A percentile compares a stretch with the other conserved stretches of the same genome.
Evolutionary conservation across 2,113 vertebrate genomes (phyloP).

Genomic region (Entomyzon cyanotis): DNA sequence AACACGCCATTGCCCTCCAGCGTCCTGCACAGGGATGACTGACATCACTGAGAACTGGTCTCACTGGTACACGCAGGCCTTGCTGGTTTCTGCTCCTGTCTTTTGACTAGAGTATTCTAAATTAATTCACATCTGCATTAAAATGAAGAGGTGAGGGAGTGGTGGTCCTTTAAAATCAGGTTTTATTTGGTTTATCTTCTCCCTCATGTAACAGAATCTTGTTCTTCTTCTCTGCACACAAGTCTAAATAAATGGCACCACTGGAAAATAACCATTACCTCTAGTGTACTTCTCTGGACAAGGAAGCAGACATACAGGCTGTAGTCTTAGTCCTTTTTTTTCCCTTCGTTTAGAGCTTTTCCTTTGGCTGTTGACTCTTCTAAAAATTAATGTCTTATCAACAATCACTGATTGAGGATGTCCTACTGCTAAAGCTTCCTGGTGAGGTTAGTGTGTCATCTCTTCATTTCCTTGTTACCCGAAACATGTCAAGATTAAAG

Average conservation of each 20-base stretch:
- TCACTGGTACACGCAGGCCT: neutral
- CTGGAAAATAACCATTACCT: neutral
- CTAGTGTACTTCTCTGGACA: neutral
- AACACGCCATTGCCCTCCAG: neutral
- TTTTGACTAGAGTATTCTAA: neutral
- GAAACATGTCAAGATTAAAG: neutral
- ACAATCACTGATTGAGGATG: neutral
- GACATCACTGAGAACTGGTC: neutral
- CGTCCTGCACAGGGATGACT: neutral
- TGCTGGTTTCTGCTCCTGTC: neutral
- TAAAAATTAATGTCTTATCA: neutral
- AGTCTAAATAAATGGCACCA: neutral
- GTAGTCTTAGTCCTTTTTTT: neutral
- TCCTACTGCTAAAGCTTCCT: neutral
- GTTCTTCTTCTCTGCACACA: neutral
- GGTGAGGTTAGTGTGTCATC: neutral
- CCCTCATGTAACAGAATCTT: neutral
- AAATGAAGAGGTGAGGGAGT: neutral
- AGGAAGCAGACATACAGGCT: neutral
- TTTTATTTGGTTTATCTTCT: conserved; percentile 30
- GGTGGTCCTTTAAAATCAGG: neutral
- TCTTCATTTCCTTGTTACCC: neutral
- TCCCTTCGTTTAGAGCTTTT: neutral
- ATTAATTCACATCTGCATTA: neutral
- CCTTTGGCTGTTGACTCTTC: neutral